Conservation (phyloP, 2,888 invertebrate species). For the Beris chalybata region DNA sequence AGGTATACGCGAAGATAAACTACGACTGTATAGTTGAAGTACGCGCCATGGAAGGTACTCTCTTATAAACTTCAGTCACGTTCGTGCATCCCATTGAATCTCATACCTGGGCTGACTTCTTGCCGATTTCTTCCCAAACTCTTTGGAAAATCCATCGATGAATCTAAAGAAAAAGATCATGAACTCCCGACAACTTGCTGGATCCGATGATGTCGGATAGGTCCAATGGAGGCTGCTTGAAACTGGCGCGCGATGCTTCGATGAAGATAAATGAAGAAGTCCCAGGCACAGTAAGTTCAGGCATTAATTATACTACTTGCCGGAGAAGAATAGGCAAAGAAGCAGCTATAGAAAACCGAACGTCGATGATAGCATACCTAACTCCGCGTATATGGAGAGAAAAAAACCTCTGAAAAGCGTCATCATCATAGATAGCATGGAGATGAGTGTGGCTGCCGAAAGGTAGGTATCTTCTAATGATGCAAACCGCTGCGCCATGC, state of each 20-base stretch:
- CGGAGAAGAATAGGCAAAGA: constrained; percentile 1
- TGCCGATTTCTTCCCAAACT: constrained; percentile 18
- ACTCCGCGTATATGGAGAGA: too few relatives aligned
- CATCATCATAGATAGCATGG: constrained; percentile 5
- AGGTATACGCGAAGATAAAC: too few relatives aligned
- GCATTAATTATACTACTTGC: constrained; percentile 35
- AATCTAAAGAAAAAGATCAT: constrained; percentile 32
- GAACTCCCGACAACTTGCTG: constrained; percentile 24
- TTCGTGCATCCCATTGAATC: constrained; percentile 36
- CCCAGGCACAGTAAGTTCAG: constrained; percentile 36
- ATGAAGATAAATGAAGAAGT: constrained; percentile 38
- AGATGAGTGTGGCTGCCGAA: constrained; percentile 18
- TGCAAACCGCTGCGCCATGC: constrained; percentile 23
- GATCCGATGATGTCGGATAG: neutral
- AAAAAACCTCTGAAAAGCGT: constrained; percentile 23
- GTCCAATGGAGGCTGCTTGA: neutral
- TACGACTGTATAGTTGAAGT: too few relatives aligned
- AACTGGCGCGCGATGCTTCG: constrained; percentile 29
- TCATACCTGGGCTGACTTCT: constrained; percentile 21
- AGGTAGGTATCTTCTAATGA: constrained; percentile 31
- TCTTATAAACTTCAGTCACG: constrained; percentile 37
- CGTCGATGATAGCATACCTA: too few relatives aligned
- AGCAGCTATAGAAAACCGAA: neutral
- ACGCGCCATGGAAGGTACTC: constrained; percentile 11
- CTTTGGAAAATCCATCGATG: too few relatives aligned